Evolutionary conservation across 2,888 invertebrate genomes (phyloP).

Genomic region (Melieria omissa): DNA sequence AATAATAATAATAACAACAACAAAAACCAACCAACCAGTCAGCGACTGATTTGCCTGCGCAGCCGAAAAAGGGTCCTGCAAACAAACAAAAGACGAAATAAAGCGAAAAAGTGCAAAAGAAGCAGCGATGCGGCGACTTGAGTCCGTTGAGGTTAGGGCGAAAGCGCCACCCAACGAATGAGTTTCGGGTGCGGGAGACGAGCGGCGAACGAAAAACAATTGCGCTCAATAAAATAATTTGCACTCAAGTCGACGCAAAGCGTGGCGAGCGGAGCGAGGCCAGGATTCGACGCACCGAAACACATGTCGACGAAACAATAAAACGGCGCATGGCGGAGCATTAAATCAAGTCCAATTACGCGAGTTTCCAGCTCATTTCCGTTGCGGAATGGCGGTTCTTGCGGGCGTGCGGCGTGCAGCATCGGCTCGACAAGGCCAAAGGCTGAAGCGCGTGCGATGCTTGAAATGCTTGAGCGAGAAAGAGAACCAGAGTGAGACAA

Average conservation of each 20-base stretch:
- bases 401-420: background rate
- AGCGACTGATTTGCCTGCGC: too few species aligned
- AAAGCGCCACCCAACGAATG: background rate
- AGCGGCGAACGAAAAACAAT: slow-evolving; percentile 46
- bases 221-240: slow-evolving; percentile 61
- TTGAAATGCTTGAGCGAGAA: background rate
- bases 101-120: background rate
- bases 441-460: slow-evolving; percentile 4
- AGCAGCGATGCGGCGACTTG: background rate
- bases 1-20: too few species aligned
- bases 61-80: background rate
- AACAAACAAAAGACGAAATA: background rate
- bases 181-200: background rate
- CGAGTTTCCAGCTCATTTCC: slow-evolving; percentile 47
- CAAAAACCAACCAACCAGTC: too few species aligned
- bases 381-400: slow-evolving; percentile 33
- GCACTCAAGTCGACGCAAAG: slow-evolving; percentile 23
- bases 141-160: background rate
- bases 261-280: background rate
- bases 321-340: slow-evolving; percentile 36
- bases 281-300: slow-evolving; percentile 2
- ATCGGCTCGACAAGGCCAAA: slow-evolving; percentile 2
- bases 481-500: background rate
- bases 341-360: slow-evolving; percentile 48
- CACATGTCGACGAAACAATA: slow-evolving; percentile 40